Base-by-base conservation (phyloP, 2,797 vertebrate species). In the Onychomys torridus region DNA sequence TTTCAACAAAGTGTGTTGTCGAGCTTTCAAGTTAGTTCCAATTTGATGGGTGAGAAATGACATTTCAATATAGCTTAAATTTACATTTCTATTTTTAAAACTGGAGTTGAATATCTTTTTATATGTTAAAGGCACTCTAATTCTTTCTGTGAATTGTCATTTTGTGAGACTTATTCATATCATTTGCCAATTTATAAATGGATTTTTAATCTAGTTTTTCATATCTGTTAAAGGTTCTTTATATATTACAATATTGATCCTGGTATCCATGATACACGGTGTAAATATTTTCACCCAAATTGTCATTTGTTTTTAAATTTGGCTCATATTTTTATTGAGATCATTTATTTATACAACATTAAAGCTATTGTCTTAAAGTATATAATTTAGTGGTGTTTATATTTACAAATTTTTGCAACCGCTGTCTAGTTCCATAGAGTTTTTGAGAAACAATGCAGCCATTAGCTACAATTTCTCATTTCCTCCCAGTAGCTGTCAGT, bases 61-160 rank as follows among this genome's bases (percentile, higher is more conserved):
- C 34, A 52, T 93, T 63, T 52, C 40, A 17, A 0, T 49, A 10
- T 77, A 85, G 40, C 46, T 73, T 77, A 86, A 65, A 96, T 93
- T 91, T 86, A 29, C 63, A 90, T 63, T 86, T 92, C 76, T 92
- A 49, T 92, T 94, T 94, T 93, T 95, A 75, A 63, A 84, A 83
- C 89, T 63, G 57, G 43, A 91, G 23, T 49, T 59, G 69, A 87
- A 13, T 77, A 59, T 73, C 59, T 92, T 93, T 95, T 97, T 27
- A 89, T 65, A 63, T 86, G 52, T 67, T 90, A 89, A 93, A 94
- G 4, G 34, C 9, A 95, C 27, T 85, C 87, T 83, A 81, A 46
- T 85, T 57, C 79, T 92, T 96, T 86, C 96, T 91, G n/a, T 89
- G 84, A 84, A 89, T 69, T 89, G 49, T 89, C 73, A 25, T 88